Conservation (phyloP, 2,113 vertebrate species). For the Hippocampus zosterae region DNA sequence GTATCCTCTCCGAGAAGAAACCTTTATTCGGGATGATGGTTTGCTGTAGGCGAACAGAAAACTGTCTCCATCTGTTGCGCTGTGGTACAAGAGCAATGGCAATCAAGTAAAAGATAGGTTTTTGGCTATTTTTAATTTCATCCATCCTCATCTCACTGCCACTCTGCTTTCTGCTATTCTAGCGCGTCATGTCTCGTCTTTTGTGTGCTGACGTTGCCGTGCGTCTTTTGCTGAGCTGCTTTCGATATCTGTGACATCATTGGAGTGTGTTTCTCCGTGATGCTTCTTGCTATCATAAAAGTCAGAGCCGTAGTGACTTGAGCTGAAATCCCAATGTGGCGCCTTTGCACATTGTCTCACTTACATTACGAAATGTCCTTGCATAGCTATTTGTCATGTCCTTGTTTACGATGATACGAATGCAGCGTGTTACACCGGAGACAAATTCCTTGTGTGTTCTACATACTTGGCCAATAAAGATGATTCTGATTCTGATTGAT, state of each 20-base stretch:
- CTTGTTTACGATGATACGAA: no score
- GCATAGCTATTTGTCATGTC: no score
- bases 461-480: no score
- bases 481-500: no score
- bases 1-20: conserved; percentile 20
- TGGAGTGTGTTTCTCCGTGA: background rate
- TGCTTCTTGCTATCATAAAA: background rate
- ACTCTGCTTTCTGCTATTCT: background rate
- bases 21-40: background rate
- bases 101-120: conserved; percentile 1
- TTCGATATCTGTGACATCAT: background rate
- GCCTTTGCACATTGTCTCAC: no score
- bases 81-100: background rate
- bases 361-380: no score
- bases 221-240: background rate
- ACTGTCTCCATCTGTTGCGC: conserved; percentile 22
- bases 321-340: background rate
- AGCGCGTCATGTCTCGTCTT: background rate
- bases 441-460: no score
- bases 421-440: no score
- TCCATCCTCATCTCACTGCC: conserved; percentile 6
- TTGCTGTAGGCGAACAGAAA: background rate
- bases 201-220: background rate
- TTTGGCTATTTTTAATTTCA: conserved; percentile 9
- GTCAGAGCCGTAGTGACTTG: background rate